Conservation (phyloP, 64 coral and sea anemone genomes). For the Exaiptasia diaphana region DNA sequence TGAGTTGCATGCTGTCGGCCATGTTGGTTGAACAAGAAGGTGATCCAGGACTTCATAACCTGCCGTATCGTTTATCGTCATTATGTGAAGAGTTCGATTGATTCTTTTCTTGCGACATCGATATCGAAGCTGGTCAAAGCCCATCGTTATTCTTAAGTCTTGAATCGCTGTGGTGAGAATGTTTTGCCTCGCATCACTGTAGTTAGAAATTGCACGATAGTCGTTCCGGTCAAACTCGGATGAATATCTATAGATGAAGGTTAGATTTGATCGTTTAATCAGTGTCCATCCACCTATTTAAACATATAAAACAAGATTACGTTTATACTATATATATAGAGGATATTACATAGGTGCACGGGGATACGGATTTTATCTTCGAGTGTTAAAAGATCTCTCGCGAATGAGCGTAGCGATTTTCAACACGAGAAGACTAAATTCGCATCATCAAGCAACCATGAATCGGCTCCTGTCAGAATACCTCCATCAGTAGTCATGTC, state of each 20-base stretch:
- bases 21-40: neutral
- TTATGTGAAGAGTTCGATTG: constrained; percentile 67
- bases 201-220: constrained; percentile 44
- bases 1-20: constrained; percentile 50
- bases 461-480: no score
- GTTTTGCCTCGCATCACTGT: constrained; percentile 12
- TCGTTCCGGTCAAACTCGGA: neutral
- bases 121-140: constrained; percentile 49
- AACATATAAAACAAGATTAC: no score
- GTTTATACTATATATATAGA: no score
- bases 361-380: no score
- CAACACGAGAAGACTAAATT: no score
- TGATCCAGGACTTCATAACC: constrained; percentile 31
- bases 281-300: constrained; percentile 66
- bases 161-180: constrained; percentile 9
- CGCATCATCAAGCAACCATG: no score
- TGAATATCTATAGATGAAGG: neutral
- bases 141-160: constrained; percentile 27
- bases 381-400: no score
- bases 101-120: constrained; percentile 51
- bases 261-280: constrained; percentile 18
- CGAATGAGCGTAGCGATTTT: no score
- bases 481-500: no score
- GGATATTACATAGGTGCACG: no score
- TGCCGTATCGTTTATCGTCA: constrained; percentile 43